A percentile compares a stretch with the other conserved stretches of the same genome.
Evolutionary conservation across 2,888 invertebrate genomes (phyloP).

Genomic region (Poecilus cupreus): DNA sequence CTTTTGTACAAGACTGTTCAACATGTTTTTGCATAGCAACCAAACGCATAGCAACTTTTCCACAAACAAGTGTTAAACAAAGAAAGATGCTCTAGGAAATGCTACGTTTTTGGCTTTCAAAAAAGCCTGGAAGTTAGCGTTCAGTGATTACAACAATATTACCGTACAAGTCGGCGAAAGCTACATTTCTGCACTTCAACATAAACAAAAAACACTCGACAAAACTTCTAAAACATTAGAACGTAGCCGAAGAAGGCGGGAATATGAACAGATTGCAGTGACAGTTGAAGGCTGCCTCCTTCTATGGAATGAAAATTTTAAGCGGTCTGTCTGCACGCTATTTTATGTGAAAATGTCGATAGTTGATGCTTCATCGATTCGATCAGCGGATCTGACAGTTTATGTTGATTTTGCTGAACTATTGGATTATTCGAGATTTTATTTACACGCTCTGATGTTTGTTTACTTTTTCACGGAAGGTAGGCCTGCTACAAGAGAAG

Average conservation of each 20-base stretch:
- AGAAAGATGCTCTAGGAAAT: no score
- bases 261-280: slow-evolving; percentile 10
- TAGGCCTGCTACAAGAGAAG: no score
- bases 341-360: slow-evolving; percentile 19
- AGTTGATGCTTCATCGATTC: not conserved
- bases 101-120: no score
- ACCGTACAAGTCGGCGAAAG: not conserved
- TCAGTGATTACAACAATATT: not conserved
- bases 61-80: no score
- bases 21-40: no score
- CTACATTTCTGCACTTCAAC: not conserved
- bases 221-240: not conserved
- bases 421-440: slow-evolving; percentile 28
- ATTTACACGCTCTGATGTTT: not conserved
- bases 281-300: not conserved
- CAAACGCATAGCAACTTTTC: no score
- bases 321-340: not conserved
- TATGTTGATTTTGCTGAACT: slow-evolving; percentile 22
- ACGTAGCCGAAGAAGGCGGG: not conserved
- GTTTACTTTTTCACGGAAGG: slow-evolving; percentile 28
- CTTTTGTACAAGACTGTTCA: no score
- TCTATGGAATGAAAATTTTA: slow-evolving; percentile 10
- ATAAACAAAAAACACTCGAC: slow-evolving; percentile 10
- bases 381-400: not conserved
- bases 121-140: no score